These are phyloP conservation scores for Tiaroga cobitis DNA, from an alignment of 2,797 vertebrate genomes.

Conservation along the genomic window DNA sequence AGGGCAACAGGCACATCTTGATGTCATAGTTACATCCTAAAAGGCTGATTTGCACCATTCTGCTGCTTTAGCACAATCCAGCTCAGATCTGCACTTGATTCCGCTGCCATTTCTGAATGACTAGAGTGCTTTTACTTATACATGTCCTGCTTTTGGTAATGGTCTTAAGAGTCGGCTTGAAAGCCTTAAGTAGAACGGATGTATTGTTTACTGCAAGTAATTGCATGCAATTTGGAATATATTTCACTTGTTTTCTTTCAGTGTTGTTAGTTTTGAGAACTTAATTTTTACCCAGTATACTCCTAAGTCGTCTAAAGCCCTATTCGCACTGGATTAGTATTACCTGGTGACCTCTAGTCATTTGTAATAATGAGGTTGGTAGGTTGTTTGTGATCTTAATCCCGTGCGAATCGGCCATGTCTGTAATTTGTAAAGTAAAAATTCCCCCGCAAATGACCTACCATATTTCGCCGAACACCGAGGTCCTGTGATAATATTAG, in stretches of 20 bases:
- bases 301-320: neutral
- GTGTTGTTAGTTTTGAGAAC: neutral
- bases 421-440: no score
- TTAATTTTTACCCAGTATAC: neutral
- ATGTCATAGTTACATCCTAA: neutral
- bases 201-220: conserved; percentile 16
- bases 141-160: conserved; percentile 5
- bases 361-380: no score
- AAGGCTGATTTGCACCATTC: neutral
- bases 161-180: neutral
- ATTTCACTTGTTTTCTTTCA: conserved; percentile 4
- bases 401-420: no score
- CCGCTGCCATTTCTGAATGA: neutral
- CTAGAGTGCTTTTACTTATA: neutral
- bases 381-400: no score
- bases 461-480: no score
- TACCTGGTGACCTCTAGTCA: no score
- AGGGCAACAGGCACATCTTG: neutral
- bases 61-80: neutral
- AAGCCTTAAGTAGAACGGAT: neutral
- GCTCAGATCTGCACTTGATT: neutral
- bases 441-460: no score
- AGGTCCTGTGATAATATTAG: no score
- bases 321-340: no score
- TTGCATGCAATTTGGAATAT: neutral